Evolutionary conservation across 1,140 invertebrate species (phyloP).

Genomic region (Drosophila obscura): DNA sequence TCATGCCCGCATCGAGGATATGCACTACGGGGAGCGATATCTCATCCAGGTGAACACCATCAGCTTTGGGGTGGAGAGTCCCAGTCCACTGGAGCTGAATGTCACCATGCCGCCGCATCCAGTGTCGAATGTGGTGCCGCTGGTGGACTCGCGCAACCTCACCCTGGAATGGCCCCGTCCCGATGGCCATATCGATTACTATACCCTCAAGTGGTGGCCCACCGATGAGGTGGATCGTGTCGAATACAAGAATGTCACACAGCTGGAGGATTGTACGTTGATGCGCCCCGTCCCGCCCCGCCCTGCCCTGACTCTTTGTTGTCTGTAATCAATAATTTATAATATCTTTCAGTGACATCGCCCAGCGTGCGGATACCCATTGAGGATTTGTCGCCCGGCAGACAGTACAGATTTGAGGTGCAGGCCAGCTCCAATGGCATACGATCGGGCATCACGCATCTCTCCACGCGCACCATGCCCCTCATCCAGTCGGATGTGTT

Average conservation of each 20-base stretch:
- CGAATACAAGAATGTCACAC: constrained; percentile 85
- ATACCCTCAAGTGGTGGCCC: constrained; percentile 90
- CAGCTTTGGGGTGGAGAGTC: constrained; percentile 92
- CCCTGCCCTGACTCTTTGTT: not conserved
- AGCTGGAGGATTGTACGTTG: constrained; percentile 64
- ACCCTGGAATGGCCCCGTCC: constrained; percentile 94
- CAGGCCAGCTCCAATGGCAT: constrained; percentile 91
- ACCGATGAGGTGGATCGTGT: constrained; percentile 84
- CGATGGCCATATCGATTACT: constrained; percentile 92
- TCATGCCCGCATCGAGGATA: constrained; percentile 92
- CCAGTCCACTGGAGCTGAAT: constrained; percentile 89
- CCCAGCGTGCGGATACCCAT: constrained; percentile 87
- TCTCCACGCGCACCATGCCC: constrained; percentile 92
- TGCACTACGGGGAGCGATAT: constrained; percentile 95
- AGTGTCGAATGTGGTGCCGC: constrained; percentile 90
- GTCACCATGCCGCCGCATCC: constrained; percentile 94
- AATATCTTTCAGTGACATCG: constrained; percentile 21
- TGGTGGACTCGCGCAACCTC: constrained; percentile 94
- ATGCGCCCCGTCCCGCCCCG: too few species aligned
- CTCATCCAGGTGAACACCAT: constrained; percentile 94
- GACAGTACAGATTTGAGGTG: constrained; percentile 91
- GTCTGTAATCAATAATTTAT: not conserved
- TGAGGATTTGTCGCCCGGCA: constrained; percentile 90
- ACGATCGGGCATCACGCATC: constrained; percentile 88
- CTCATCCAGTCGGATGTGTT: constrained; percentile 95